Percentiles rank a stretch among this genome's conserved stretches.
These are phyloP conservation scores for Ptiloglossa arizonensis DNA, from an alignment of 1,140 invertebrate species.

Conservation along the genomic window DNA sequence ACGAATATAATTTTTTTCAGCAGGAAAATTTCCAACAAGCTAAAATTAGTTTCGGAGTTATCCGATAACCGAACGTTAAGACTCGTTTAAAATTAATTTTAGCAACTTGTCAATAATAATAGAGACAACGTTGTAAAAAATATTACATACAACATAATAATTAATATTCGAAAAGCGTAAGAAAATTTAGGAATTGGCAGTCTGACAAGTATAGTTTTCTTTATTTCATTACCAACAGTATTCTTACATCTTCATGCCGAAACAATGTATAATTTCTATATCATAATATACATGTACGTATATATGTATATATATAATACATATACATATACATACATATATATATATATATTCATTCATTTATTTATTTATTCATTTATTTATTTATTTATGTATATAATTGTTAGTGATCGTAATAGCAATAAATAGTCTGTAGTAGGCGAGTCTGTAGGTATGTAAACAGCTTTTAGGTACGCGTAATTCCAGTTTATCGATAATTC, in stretches of 20 bases:
- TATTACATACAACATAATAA: neutral
- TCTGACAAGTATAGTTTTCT: constrained; percentile 74
- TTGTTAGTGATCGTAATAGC: constrained; percentile 72
- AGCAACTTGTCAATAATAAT: neutral
- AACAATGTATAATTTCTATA: constrained; percentile 75
- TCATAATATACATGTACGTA: constrained; percentile 65
- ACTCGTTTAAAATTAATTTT: neutral
- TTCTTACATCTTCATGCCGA: constrained; percentile 71
- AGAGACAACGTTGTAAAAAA: neutral
- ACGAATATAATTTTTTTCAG: no score
- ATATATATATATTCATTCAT: no score
- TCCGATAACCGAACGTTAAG: no score
- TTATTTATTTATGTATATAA: constrained; percentile 60
- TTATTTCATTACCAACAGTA: constrained; percentile 76
- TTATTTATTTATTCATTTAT: constrained; percentile 45
- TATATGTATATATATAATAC: no score
- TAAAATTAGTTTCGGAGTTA: no score
- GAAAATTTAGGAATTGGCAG: neutral
- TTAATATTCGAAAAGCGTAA: neutral
- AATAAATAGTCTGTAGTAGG: constrained; percentile 72
- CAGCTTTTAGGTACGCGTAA: constrained; percentile 67
- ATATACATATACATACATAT: no score
- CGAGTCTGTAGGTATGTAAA: constrained; percentile 71
- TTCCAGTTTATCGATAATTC: constrained; percentile 65
- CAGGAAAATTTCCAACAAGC: no score